phyloP scores from a whole-genome alignment of 2,888 invertebrate genomes.

The Hyposoter didymator region DNA sequence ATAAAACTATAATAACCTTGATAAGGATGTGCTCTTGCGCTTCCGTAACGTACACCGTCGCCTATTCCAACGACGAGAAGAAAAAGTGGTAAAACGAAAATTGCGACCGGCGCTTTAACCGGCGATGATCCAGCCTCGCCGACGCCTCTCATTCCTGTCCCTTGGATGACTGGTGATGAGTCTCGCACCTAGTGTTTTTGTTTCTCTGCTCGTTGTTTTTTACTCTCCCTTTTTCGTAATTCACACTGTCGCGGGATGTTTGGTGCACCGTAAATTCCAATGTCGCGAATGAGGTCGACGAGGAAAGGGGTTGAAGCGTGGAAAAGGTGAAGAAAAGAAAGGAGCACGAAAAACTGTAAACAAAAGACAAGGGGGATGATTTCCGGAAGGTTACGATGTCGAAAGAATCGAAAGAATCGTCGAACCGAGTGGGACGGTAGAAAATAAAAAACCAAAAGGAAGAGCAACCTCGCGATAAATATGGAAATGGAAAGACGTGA shows the following conservation, averaged over 20 bases:
- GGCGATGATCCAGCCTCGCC: constrained; percentile 70
- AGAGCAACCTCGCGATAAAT: neutral
- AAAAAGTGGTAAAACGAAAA: constrained; percentile 63
- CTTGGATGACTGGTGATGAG: constrained; percentile 65
- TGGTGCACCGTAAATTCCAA: constrained; percentile 31
- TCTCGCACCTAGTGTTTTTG: constrained; percentile 38
- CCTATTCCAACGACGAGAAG: constrained; percentile 68
- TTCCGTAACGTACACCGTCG: constrained; percentile 69
- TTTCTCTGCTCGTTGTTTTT: neutral
- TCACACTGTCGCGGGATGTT: neutral
- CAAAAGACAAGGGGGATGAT: constrained; percentile 14
- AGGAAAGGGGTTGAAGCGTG: neutral
- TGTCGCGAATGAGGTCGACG: constrained; percentile 45
- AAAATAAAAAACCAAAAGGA: constrained; percentile 7
- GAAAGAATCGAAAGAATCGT: constrained; percentile 3
- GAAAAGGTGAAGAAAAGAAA: constrained; percentile 16
- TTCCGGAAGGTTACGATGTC: constrained; percentile 15
- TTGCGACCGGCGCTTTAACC: constrained; percentile 69
- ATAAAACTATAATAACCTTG: constrained; percentile 63
- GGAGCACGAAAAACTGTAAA: constrained; percentile 7
- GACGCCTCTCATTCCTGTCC: constrained; percentile 70
- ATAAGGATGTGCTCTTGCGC: constrained; percentile 63
- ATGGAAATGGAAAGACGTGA: neutral
- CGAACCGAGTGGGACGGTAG: neutral
- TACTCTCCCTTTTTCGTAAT: constrained; percentile 8